Base-by-base conservation (phyloP, 2,797 vertebrate genomes). In the Pelochelys cantorii region DNA sequence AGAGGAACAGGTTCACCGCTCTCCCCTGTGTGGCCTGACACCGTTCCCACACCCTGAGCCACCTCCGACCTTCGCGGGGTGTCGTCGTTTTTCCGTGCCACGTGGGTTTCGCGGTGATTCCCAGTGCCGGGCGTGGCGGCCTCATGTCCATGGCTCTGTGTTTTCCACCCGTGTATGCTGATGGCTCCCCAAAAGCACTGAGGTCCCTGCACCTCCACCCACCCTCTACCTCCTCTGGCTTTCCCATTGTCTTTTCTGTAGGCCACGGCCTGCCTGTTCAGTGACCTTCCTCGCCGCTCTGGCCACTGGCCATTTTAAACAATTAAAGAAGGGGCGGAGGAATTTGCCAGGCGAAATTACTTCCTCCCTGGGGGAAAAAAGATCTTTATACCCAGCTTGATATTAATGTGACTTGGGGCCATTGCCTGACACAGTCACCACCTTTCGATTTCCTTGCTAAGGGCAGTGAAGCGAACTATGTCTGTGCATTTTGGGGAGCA, bases 301-400 rank as follows among this genome's bases (percentile, higher is more conserved):
- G 96, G 96, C 96, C 90, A 37, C 90, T 53, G 95, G 96, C 96
- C 96, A 96, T 90, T 29, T 94, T 86, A 96, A 96, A 96, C 96
- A 97, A 96, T 94, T 95, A 96, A 95, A 94, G 85, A 93, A 85
- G 95, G 96, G 95, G 96, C 90, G 95, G 96, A 96, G 96, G 95
- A 95, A 95, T 88, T 94, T 57, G 95, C 95, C 94, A 94, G 91
- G 95, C 91, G 95, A 97, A 97, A 97, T 97, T 94, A 94, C 96
- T 96, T 94, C 94, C 95, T 94, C 96, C 82, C 94, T 62, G 60
- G 93, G 95, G 92, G 92, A 93, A 89, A 92, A 57, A 91, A 96
- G 91, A 94, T 92, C 89, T 95, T 56, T 27, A 53, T 85, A 81
- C 81, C 88, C 42, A 5, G 52, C 77, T 54, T 3, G 71, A 85